phyloP scores from a whole-genome alignment of 1,140 invertebrate species.

The Pseudomyrmex sp. region DNA sequence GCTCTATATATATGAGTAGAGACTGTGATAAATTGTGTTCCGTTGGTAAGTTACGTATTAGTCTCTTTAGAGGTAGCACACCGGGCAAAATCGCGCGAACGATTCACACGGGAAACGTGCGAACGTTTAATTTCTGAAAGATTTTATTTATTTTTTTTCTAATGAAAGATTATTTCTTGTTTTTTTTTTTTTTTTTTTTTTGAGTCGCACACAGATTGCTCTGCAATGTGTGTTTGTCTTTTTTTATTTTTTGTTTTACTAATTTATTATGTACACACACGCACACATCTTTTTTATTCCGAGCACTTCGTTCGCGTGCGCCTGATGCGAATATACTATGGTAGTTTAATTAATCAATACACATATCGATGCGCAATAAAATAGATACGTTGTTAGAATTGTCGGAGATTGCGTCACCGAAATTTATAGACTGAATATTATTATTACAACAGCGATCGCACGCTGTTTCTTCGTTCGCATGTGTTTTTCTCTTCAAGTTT shows the following conservation, averaged over 20 bases:
- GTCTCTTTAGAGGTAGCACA: conserved; percentile 71
- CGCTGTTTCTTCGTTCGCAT: not conserved
- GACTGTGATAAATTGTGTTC: conserved; percentile 76
- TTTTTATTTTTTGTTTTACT: not conserved
- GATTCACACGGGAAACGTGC: conserved; percentile 1
- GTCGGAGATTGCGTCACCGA: conserved; percentile 12
- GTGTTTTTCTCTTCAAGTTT: not conserved
- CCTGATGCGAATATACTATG: conserved; percentile 27
- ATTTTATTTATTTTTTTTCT: not conserved
- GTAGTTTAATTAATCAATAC: conserved; percentile 37
- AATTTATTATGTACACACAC: conserved; percentile 7
- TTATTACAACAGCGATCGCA: conserved; percentile 17
- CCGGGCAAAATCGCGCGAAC: conserved; percentile 56
- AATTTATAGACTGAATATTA: conserved; percentile 22
- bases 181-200: too few species aligned
- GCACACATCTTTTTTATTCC: too few species aligned
- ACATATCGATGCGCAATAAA: conserved; percentile 38
- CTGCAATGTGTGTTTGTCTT: not conserved
- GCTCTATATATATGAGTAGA: conserved; percentile 77
- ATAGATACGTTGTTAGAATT: conserved; percentile 37
- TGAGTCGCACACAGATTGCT: too few species aligned
- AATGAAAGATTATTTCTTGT: too few species aligned
- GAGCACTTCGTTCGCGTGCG: conserved; percentile 55
- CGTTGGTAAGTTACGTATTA: conserved; percentile 76
- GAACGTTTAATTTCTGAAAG: not conserved